phyloP scores from a whole-genome alignment of 2,888 invertebrate genomes.

The Catocala nupta region DNA sequence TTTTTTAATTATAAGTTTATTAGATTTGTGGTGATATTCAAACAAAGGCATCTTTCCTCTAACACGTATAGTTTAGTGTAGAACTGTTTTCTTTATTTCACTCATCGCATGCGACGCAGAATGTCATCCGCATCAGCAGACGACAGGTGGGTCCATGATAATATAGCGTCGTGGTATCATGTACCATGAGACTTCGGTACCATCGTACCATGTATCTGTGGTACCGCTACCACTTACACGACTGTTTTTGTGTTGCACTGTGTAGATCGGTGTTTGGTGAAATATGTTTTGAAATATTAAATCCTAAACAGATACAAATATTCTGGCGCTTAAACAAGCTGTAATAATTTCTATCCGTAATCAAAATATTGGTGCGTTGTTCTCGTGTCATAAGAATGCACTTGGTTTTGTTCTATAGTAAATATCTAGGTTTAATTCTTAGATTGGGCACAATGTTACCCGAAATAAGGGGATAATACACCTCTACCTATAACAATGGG shows the following conservation, averaged over 20 bases:
- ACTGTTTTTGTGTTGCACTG: constrained; percentile 28
- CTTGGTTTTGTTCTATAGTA: too few species aligned
- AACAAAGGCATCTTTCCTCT: constrained; percentile 31
- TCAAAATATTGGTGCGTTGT: too few species aligned
- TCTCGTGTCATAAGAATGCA: too few species aligned
- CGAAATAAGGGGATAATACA: too few species aligned
- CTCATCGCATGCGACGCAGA: constrained; percentile 79
- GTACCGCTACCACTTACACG: constrained; percentile 12
- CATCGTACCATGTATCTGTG: not conserved
- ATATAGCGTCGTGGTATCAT: not conserved
- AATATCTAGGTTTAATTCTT: too few species aligned
- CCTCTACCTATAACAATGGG: too few species aligned
- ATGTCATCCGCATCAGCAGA: constrained; percentile 73
- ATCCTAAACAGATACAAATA: too few species aligned
- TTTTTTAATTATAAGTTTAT: too few species aligned
- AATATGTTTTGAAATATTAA: too few species aligned
- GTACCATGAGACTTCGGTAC: not conserved
- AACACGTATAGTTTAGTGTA: constrained; percentile 59
- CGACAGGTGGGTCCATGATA: constrained; percentile 74
- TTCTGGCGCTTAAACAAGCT: too few species aligned
- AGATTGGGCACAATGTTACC: too few species aligned
- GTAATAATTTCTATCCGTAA: too few species aligned
- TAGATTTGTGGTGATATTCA: not conserved
- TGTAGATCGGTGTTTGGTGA: constrained; percentile 14
- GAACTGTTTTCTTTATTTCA: constrained; percentile 67